Evolutionary conservation across 2,888 invertebrate genomes (phyloP).

Genomic region (Sabellastarte sp.): DNA sequence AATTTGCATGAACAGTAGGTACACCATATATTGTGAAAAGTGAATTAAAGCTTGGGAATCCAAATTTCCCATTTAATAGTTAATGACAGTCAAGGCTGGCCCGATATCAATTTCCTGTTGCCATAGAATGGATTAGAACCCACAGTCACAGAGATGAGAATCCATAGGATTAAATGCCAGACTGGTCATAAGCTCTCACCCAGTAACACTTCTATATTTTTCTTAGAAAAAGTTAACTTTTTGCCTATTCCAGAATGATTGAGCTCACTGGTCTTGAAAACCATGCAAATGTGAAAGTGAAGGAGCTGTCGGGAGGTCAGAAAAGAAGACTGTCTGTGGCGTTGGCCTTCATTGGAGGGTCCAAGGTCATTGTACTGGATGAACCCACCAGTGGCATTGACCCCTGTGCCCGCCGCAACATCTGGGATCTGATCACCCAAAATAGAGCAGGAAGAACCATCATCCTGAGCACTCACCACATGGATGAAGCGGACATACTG

Average conservation of each 20-base stretch:
- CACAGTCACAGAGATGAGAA: too few relatives aligned
- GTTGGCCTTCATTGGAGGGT: constrained; percentile 60
- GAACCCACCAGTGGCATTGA: constrained; percentile 60
- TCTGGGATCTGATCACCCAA: constrained; percentile 56
- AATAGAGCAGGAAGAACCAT: constrained; percentile 49
- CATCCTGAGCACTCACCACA: constrained; percentile 59
- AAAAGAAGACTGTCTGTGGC: constrained; percentile 59
- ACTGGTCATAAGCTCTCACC: too few relatives aligned
- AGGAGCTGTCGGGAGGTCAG: constrained; percentile 59
- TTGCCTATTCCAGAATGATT: constrained; percentile 38
- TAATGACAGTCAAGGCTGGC: too few relatives aligned
- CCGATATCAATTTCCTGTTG: too few relatives aligned
- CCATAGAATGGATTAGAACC: too few relatives aligned
- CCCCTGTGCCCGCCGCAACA: constrained; percentile 57
- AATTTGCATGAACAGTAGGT: too few relatives aligned
- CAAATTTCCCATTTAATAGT: too few relatives aligned
- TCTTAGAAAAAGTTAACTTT: too few relatives aligned
- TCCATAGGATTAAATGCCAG: too few relatives aligned
- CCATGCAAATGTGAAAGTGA: constrained; percentile 32
- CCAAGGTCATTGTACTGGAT: constrained; percentile 58
- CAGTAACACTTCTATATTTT: too few relatives aligned
- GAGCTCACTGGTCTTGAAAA: constrained; percentile 50
- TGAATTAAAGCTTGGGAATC: too few relatives aligned
- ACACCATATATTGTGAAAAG: too few relatives aligned
- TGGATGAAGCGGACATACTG: constrained; percentile 61